These are phyloP conservation scores for Anolis apletophallus DNA, from an alignment of 2,797 vertebrate species.

Conservation along the genomic window DNA sequence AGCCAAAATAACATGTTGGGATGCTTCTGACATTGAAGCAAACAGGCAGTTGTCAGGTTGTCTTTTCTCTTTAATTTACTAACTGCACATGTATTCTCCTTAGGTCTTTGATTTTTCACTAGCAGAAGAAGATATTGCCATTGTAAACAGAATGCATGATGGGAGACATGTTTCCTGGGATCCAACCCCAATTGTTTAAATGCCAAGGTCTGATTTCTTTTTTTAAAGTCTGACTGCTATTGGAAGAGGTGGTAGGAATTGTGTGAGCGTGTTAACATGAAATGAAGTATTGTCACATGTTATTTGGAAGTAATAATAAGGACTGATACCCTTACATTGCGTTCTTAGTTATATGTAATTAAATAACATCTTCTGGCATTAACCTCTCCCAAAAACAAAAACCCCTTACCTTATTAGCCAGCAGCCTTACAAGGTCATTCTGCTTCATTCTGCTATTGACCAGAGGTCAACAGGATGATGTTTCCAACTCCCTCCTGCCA, in stretches of 20 bases:
- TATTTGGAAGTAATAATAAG: not conserved
- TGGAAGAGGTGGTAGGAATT: not conserved
- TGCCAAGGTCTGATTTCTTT: constrained; percentile 64
- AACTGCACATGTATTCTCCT: constrained; percentile 46
- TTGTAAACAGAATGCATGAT: constrained; percentile 80
- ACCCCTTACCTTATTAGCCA: too few relatives aligned
- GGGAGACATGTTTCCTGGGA: constrained; percentile 83
- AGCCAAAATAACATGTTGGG: not conserved
- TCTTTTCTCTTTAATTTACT: constrained; percentile 11
- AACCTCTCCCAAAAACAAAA: too few relatives aligned
- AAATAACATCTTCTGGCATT: too few relatives aligned
- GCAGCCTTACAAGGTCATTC: too few relatives aligned
- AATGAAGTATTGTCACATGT: not conserved
- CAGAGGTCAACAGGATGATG: too few relatives aligned
- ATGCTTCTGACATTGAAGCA: constrained; percentile 15
- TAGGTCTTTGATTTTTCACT: constrained; percentile 82
- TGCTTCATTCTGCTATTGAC: too few relatives aligned
- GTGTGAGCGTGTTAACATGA: not conserved
- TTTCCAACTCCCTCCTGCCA: too few relatives aligned
- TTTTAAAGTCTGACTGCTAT: constrained; percentile 24
- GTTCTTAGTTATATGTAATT: too few relatives aligned
- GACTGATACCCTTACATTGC: too few relatives aligned
- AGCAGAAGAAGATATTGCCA: constrained; percentile 74
- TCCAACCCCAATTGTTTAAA: constrained; percentile 73
- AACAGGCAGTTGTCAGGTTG: not conserved